Conservation (phyloP, 2,888 invertebrate species). For the Ectemnius continuus region DNA sequence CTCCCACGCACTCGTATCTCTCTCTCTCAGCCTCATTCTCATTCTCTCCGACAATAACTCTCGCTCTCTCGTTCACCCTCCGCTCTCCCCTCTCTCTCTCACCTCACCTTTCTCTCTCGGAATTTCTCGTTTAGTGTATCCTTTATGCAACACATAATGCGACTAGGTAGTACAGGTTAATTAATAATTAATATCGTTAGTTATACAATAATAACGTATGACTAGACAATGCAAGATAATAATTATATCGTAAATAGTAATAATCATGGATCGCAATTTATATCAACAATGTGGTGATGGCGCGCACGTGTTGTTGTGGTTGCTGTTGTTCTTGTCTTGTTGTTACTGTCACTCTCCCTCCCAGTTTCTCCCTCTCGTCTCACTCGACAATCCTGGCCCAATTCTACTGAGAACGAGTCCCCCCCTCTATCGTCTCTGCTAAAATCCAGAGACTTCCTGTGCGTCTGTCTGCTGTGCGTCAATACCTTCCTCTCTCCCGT, state of each 20-base stretch:
- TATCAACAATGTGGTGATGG: conserved; percentile 76
- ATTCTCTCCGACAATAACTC: conserved; percentile 23
- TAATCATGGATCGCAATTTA: conserved; percentile 78
- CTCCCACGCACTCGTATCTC: conserved; percentile 27
- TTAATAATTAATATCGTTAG: conserved; percentile 78
- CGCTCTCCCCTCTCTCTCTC: conserved; percentile 52
- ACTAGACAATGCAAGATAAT: conserved; percentile 78
- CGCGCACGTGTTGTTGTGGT: conserved; percentile 65
- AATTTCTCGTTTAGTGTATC: conserved; percentile 64
- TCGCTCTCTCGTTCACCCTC: conserved; percentile 39
- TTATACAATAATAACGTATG: conserved; percentile 78
- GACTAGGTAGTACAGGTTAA: conserved; percentile 78
- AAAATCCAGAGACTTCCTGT: not conserved
- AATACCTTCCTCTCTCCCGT: not conserved
- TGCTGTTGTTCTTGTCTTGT: conserved; percentile 31
- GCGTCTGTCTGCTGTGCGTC: conserved; percentile 2
- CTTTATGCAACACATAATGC: conserved; percentile 77
- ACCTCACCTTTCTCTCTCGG: conserved; percentile 63
- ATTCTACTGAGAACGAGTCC: too few relatives aligned
- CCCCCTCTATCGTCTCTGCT: too few relatives aligned
- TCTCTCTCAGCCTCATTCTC: conserved; percentile 21
- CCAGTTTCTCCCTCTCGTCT: too few relatives aligned
- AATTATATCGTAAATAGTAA: conserved; percentile 78
- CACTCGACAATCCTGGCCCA: too few relatives aligned
- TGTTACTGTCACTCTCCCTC: not conserved